Conservation (phyloP, 53 echinoderm and acorn worm genomes). For the Hippasteria phrygiana region DNA sequence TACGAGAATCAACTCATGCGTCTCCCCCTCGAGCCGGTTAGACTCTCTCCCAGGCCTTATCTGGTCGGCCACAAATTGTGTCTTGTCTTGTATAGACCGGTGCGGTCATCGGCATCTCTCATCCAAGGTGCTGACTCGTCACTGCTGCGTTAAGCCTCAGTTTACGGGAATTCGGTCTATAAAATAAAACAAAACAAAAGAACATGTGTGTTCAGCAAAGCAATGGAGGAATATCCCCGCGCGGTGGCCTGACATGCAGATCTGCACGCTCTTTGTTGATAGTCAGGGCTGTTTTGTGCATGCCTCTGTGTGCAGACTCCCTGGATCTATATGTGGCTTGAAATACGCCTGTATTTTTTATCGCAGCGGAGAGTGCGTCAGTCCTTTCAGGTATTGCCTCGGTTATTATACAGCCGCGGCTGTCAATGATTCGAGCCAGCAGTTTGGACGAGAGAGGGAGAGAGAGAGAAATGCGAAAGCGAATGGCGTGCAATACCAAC, state of each 20-base stretch:
- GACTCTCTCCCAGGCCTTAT: slow-evolving; percentile 46
- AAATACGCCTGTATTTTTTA: neutral
- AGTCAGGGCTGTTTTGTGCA: neutral
- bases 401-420: neutral
- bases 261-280: neutral
- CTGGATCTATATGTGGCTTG: neutral
- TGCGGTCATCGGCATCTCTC: neutral
- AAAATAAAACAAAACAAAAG: neutral
- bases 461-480: neutral
- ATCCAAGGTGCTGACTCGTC: neutral
- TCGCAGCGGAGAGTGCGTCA: neutral
- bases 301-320: neutral
- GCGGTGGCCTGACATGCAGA: neutral
- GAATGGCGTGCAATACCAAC: neutral
- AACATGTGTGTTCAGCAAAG: neutral
- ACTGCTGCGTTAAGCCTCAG: too few species aligned
- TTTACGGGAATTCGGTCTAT: neutral
- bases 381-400: neutral
- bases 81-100: neutral
- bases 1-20: neutral
- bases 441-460: neutral
- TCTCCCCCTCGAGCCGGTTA: slow-evolving; percentile 30
- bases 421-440: neutral
- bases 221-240: neutral
- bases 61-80: neutral